Percentiles rank a stretch among this genome's conserved stretches.
Conservation (phyloP, 2,113 vertebrate genomes). For the Phalacrocorax pelagicus region DNA sequence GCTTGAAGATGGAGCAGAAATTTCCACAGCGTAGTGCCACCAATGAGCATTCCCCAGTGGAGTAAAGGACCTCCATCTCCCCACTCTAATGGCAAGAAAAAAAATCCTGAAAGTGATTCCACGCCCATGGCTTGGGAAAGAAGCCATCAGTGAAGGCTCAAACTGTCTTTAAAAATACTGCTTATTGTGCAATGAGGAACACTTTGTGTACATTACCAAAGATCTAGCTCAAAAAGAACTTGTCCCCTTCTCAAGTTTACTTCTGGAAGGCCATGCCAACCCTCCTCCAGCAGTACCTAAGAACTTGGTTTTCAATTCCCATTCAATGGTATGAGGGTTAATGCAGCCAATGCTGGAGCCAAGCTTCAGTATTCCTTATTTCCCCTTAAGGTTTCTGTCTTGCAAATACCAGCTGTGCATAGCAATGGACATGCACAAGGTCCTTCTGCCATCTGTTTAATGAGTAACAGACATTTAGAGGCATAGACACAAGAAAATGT, state of each 20-base stretch:
- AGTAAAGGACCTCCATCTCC: not conserved
- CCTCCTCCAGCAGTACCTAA: not conserved
- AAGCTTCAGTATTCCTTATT: not conserved
- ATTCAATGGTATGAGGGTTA: rapidly evolving
- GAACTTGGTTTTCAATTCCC: not conserved
- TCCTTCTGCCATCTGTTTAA: not conserved
- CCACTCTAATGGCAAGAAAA: not conserved
- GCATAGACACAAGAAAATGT: not conserved
- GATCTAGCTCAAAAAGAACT: not conserved
- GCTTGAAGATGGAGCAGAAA: not conserved
- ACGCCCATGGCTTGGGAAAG: not conserved
- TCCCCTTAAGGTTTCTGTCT: not conserved
- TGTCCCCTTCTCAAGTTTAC: not conserved
- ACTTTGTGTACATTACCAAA: not conserved
- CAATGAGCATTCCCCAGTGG: not conserved
- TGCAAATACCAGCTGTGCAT: not conserved
- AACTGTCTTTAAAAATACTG: not conserved
- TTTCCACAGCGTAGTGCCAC: not conserved
- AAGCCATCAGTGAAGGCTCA: not conserved
- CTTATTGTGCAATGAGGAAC: not conserved
- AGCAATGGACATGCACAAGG: not conserved
- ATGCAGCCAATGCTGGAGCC: not conserved
- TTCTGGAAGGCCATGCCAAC: not conserved
- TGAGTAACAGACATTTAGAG: not conserved
- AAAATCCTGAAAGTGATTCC: not conserved